Base-by-base conservation (phyloP, 2,888 invertebrate genomes). In the Oxytorus armatus region DNA sequence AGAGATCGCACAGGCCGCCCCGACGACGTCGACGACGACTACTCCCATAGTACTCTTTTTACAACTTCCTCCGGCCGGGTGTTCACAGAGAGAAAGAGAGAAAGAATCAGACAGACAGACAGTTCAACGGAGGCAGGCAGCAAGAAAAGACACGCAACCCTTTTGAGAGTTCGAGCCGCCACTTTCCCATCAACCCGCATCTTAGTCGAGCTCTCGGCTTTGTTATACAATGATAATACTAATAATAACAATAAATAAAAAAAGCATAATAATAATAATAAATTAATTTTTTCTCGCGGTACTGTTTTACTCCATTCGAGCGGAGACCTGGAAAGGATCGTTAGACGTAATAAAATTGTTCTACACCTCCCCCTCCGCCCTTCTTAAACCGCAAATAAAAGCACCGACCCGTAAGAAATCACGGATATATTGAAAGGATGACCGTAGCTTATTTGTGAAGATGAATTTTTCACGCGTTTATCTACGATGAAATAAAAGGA, bases 131-230 rank as follows among this genome's bases (percentile, higher is more conserved):
- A 42, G n/a, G 23, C 44, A 51, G 36, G 25, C 53, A n/a, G 57
- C 72, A 77, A 77, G 61, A 77, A 81, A 57, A 70, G 69, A 73
- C 80, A 69, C 77, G 73, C 80, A 80, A 77, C 77, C 69, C 80
- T 80, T 80, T 77, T 80, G 80, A 80, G 77, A 29, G 11, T 53
- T 61, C 29, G 68, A 44, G 76, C 76, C 80, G 80, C 76, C 68
- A 33, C 55, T 77, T 77, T 77, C 80, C 74, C 80, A 77, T 74
- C 55, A 61, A 66, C 4, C 25, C 33, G 33, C 59, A 65, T 21
- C 33, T 47, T 8, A 16, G 14, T 42, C 10, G 36, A 47, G 25
- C 61, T 61, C 61, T 5, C 25, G 25, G 72, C 72, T 72, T 59
- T 51, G 29, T 51, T 74, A 14, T 39, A 53, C 44, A 44, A 44